These are phyloP conservation scores for Pyrgilauda ruficollis DNA, from an alignment of 2,113 vertebrate species.

Conservation along the genomic window DNA sequence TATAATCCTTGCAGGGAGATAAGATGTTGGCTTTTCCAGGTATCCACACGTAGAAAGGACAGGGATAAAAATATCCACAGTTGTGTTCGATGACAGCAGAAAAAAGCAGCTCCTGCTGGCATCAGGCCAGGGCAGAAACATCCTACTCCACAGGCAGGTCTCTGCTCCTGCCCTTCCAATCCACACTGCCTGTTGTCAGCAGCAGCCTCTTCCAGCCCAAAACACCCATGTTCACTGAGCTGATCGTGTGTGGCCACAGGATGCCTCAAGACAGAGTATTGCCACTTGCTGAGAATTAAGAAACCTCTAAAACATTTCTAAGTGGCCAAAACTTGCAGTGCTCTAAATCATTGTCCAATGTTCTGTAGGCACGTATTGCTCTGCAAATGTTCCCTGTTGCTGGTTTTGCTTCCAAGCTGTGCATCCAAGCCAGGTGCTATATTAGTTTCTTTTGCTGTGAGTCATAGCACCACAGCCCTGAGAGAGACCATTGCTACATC, in stretches of 20 bases:
- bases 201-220: background rate
- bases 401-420: background rate
- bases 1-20: background rate
- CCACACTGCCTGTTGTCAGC: accelerated
- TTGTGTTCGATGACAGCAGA: background rate
- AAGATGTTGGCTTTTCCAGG: background rate
- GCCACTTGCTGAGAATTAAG: background rate
- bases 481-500: background rate
- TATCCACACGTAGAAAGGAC: background rate
- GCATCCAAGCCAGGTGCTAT: background rate
- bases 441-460: background rate
- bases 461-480: background rate
- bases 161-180: background rate
- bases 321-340: background rate
- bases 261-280: background rate
- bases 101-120: background rate
- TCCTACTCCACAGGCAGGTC: background rate
- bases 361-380: background rate
- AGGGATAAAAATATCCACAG: background rate
- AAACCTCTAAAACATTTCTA: background rate
- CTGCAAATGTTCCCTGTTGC: background rate
- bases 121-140: background rate
- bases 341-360: background rate
- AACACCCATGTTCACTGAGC: background rate
- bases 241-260: accelerated